Evolutionary conservation across 2,797 vertebrate species (phyloP).

Genomic region (Nannoperca obscura): DNA sequence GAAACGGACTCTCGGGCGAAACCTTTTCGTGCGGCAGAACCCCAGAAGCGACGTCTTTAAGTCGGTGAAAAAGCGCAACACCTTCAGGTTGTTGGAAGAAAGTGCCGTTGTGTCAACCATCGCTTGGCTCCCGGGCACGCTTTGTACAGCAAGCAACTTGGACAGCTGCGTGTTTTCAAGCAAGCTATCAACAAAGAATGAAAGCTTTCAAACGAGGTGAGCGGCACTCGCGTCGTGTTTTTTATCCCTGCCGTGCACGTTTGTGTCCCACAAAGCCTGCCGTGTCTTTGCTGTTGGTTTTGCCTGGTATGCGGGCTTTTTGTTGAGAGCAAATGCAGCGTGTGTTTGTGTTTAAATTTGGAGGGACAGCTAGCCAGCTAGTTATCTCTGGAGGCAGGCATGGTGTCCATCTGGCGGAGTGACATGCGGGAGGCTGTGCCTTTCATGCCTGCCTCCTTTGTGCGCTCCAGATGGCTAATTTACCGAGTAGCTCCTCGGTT

Average conservation of each 20-base stretch:
- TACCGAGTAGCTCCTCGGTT: constrained; percentile 35
- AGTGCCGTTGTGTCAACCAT: constrained; percentile 77
- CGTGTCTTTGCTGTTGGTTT: constrained; percentile 60
- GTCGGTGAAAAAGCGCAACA: constrained; percentile 44
- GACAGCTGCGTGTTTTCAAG: constrained; percentile 79
- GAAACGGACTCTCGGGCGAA: constrained; percentile 40
- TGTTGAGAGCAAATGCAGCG: constrained; percentile 76
- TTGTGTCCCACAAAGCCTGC: constrained; percentile 5
- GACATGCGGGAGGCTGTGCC: constrained; percentile 74
- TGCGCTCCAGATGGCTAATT: constrained; percentile 71
- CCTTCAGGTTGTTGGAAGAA: constrained; percentile 67
- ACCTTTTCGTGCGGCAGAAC: constrained; percentile 2
- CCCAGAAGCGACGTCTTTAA: constrained; percentile 17
- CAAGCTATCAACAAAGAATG: constrained; percentile 86
- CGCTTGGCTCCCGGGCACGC: constrained; percentile 77
- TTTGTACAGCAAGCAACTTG: constrained; percentile 82
- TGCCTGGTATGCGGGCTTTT: constrained; percentile 72
- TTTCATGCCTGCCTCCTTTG: constrained; percentile 75
- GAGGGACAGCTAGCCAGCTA: constrained; percentile 84
- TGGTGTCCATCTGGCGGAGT: constrained; percentile 87
- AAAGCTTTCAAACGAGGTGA: constrained; percentile 88
- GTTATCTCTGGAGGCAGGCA: constrained; percentile 79
- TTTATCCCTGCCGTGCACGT: background rate
- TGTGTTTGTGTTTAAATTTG: constrained; percentile 83
- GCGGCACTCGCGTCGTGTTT: constrained; percentile 27